These are phyloP conservation scores for Phania funesta DNA, from an alignment of 2,888 invertebrate species.

Conservation along the genomic window DNA sequence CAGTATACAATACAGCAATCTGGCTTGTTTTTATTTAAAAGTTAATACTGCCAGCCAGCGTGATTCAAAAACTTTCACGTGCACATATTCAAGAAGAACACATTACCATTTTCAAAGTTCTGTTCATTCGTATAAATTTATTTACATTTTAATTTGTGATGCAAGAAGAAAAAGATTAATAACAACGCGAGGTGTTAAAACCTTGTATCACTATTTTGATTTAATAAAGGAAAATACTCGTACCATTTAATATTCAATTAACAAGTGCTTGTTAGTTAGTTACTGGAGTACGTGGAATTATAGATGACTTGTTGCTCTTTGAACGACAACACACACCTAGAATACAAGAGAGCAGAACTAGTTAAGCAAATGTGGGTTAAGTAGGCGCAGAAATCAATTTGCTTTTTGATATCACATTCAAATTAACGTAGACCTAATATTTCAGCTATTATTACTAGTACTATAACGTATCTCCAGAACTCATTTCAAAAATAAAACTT, in stretches of 20 bases:
- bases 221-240: slow-evolving; percentile 1
- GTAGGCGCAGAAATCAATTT: neutral
- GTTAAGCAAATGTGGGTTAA: slow-evolving; percentile 10
- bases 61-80: too few species aligned
- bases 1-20: too few species aligned
- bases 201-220: slow-evolving; percentile 12
- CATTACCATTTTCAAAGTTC: slow-evolving; percentile 15
- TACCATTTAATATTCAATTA: slow-evolving; percentile 54
- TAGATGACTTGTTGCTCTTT: too few species aligned
- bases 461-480: too few species aligned
- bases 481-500: too few species aligned
- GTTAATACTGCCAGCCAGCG: too few species aligned
- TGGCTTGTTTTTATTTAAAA: too few species aligned
- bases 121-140: neutral
- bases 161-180: neutral
- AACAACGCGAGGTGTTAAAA: slow-evolving; percentile 23
- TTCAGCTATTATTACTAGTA: neutral
- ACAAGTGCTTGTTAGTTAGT: slow-evolving; percentile 40
- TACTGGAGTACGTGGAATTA: neutral
- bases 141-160: neutral
- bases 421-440: neutral
- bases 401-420: neutral
- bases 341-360: neutral
- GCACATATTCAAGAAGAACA: slow-evolving; percentile 23
- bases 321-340: neutral